Evolutionary conservation across 2,888 invertebrate genomes (phyloP), one percentile per base, ranked within the genome.

Genomic region (Heliconius cydno): DNA sequence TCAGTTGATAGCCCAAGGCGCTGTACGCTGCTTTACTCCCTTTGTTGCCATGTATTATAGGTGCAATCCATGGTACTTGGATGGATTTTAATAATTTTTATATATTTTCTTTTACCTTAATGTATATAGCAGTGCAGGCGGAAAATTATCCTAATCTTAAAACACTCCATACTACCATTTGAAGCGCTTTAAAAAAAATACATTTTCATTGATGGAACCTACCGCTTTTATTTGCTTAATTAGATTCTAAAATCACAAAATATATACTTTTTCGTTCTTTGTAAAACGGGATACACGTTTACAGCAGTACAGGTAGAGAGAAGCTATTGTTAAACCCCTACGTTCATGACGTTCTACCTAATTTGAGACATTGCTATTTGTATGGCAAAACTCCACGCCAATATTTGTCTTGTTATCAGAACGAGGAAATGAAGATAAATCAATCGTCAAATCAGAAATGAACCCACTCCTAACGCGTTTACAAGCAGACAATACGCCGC

Each of bases 11-110:
- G 85, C 88, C 89, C 84, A 81, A 84, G 89, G 89, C 88, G 81
- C 81, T 84, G 85, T 83, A 82, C 86, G 84, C 84, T 84, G 86
- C 86, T 85, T 86, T 88, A 87, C 86, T 85, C 85, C 88, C 90
- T 89, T 89, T 89, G 89, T 89, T 86, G 34, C 75, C 38, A 19
- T 34, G 76, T 80, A 76, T 79, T 79, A 78, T 79, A 80, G 76
- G 78, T 76, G 78, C 82, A 76, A 76, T 70, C 65, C 65, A 66
- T 75, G 6, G 80, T 73, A 76, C 76, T 75, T 80, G 73, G 70
- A 81, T 74, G 60, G 81, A 57, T 76, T 66, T 67, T 57, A 76
- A 60, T 75, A 57, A 9, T 52, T 67, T 68, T 25, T 68, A 75
- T 68, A 22, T 68, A 30, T 28, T 19, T 60, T 60, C n/a, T 60